Evolutionary conservation across 2,888 invertebrate species (phyloP).

Genomic region (Steromphala cineraria): DNA sequence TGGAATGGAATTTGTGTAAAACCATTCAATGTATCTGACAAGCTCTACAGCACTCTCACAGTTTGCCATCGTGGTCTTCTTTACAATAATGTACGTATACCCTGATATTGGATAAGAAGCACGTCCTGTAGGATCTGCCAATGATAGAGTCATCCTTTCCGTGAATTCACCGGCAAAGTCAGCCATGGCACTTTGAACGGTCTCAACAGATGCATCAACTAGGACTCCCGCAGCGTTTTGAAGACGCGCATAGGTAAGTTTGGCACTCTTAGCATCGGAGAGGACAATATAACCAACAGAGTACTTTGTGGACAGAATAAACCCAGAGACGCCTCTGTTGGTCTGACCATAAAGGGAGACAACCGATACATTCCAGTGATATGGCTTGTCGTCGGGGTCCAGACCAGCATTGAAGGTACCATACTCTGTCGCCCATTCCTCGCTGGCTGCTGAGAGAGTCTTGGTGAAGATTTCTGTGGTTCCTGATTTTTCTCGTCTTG

Average conservation of each 20-base stretch:
- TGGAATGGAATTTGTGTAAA: constrained; percentile 41
- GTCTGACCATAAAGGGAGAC: constrained; percentile 52
- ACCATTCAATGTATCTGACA: constrained; percentile 64
- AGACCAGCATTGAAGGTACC: constrained; percentile 52
- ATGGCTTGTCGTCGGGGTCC: constrained; percentile 24
- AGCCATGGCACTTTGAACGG: constrained; percentile 56
- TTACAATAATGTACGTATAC: constrained; percentile 65
- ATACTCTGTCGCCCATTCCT: constrained; percentile 50
- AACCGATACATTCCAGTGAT: constrained; percentile 49
- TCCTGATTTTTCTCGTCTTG: constrained; percentile 65
- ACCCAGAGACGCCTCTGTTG: constrained; percentile 57
- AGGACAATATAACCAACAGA: constrained; percentile 66
- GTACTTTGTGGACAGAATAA: constrained; percentile 53
- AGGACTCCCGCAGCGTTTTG: constrained; percentile 49
- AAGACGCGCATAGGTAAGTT: constrained; percentile 49
- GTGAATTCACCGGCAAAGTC: constrained; percentile 33
- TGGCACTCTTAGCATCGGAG: constrained; percentile 47
- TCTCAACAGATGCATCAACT: constrained; percentile 5
- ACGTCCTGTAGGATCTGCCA: constrained; percentile 10
- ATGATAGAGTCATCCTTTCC: constrained; percentile 30
- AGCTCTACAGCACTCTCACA: constrained; percentile 63
- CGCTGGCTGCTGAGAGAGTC: constrained; percentile 53
- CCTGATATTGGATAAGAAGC: constrained; percentile 58
- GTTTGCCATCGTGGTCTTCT: constrained; percentile 38
- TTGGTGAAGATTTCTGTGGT: constrained; percentile 64